Base-by-base conservation (phyloP, 1,140 invertebrate genomes). In the Anadara kagoshimensis region DNA sequence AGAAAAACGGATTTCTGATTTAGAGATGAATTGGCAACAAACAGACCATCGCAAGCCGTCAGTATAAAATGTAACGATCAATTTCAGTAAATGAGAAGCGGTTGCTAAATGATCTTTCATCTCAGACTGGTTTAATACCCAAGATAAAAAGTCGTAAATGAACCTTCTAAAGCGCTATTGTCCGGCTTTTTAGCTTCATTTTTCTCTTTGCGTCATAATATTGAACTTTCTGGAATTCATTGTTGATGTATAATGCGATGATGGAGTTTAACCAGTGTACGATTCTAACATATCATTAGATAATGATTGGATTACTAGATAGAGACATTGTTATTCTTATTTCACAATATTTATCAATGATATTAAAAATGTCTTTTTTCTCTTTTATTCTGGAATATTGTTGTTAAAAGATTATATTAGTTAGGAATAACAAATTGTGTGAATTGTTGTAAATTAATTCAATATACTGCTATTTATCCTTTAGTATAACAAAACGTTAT, bases 161-260 rank as follows among this genome's bases (percentile, higher is more conserved):
- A 59, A 20, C 29, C 57, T 41, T 58, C 24, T 59, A 41, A 10
- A n/a, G 29, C 14, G 29, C 24, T 18, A 59, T 59, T 59, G 57
- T 59, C 18, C 8, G 18, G 20, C 43, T 41, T 59, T 59, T 10
- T 16, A 29, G 29, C 7, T 36, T 41, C 20, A 41, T 36, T 14
- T 41, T 59, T 59, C 43, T 41, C 20, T 36, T 41, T 59, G 43
- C 57, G 29, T 59, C 57, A 59, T 59, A 59, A 41, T 41, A 59
- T 59, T 59, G 57, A 29, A 59, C 36, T 59, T 29, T 16, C 29
- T n/a, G 57, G 36, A 41, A 59, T 59, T 59, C 57, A 59, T 24
- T 59, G 57, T 10, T n/a, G 29, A 59, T 59, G 36, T 59, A 59
- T 59, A 41, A 59, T 41, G 57, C 43, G 57, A 41, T 59, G 43